phyloP scores from a whole-genome alignment of 2,888 invertebrate genomes.

The Drosophila ezoana region DNA sequence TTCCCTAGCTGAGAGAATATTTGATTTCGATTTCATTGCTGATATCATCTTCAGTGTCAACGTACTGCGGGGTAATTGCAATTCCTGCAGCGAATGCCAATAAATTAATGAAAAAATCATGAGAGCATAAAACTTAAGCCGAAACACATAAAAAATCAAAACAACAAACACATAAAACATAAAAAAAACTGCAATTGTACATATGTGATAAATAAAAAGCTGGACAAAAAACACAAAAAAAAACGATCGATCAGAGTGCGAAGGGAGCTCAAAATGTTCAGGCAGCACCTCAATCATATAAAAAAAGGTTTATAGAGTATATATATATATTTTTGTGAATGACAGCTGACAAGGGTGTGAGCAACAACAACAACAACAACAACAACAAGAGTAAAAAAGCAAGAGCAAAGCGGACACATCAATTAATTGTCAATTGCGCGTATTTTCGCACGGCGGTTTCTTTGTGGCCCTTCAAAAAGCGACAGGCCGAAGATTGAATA shows the following conservation, averaged over 20 bases:
- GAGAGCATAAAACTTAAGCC: conserved; percentile 68
- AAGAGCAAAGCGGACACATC: conserved; percentile 76
- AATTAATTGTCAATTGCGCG: conserved; percentile 81
- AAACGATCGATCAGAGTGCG: conserved; percentile 47
- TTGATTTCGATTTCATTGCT: conserved; percentile 38
- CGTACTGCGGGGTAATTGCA: conserved; percentile 49
- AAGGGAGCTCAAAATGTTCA: conserved; percentile 47
- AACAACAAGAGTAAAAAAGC: conserved; percentile 30
- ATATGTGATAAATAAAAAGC: conserved; percentile 75
- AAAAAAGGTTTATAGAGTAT: conserved; percentile 37
- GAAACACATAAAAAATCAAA: conserved; percentile 41
- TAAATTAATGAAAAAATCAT: conserved; percentile 76
- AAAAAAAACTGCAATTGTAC: conserved; percentile 56
- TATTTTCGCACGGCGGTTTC: conserved; percentile 79
- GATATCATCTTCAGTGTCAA: conserved; percentile 40
- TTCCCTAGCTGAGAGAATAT: conserved; percentile 30
- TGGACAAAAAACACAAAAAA: conserved; percentile 43
- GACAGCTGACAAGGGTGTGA: conserved; percentile 81
- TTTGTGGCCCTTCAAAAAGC: conserved; percentile 48
- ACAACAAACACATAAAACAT: conserved; percentile 29
- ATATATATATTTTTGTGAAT: conserved; percentile 50
- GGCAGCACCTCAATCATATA: conserved; percentile 66
- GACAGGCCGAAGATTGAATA: too few species aligned
- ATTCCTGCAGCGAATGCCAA: conserved; percentile 46
- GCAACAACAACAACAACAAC: conserved; percentile 50